Base-by-base conservation (phyloP, 2,888 invertebrate species). In the Caradrina clavipalpis region DNA sequence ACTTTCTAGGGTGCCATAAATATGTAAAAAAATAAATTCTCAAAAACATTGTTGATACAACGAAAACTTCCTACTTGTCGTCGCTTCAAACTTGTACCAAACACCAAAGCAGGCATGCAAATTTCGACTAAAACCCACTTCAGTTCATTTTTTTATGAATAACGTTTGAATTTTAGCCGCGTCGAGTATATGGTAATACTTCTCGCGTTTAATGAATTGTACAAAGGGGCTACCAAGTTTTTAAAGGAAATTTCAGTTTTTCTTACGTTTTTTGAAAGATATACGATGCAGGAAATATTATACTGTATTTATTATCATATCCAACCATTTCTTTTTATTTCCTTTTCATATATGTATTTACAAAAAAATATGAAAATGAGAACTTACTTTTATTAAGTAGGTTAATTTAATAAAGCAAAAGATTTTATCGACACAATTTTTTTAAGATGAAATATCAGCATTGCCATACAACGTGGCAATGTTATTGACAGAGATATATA, bases 131-230 rank as follows among this genome's bases (percentile, higher is more conserved):
- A 83, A 84, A 79, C 82, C 73, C 74, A 75, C 80, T 79, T 81
- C 45, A 69, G 71, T 82, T 58, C 61, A 72, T 76, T 87, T 89
- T 88, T 89, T 86, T 76, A 82, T 82, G 86, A 87, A 88, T 86
- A 86, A 88, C 87, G 80, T 85, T 87, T 83, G 84, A 87, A 85
- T 86, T 85, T 81, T 72, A 80, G 78, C 83, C 56, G 55, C 73
- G 69, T 65, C 64, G 81, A 72, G 80, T 83, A 71, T 78, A 73
- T 87, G 87, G 73, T 86, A 87, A 85, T 87, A 79, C 75, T 76
- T 74, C 73, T 73, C 74, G 70, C 56, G 76, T 71, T 61, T 74
- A 81, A 83, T 86, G 84, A 86, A 84, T 85, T 83, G 76, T 81
- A 83, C 83, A 82, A 81, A 81, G 73, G 72, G 35, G 19, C 53